Conservation (phyloP, 1,140 invertebrate species). For the Papilio xuthus region DNA sequence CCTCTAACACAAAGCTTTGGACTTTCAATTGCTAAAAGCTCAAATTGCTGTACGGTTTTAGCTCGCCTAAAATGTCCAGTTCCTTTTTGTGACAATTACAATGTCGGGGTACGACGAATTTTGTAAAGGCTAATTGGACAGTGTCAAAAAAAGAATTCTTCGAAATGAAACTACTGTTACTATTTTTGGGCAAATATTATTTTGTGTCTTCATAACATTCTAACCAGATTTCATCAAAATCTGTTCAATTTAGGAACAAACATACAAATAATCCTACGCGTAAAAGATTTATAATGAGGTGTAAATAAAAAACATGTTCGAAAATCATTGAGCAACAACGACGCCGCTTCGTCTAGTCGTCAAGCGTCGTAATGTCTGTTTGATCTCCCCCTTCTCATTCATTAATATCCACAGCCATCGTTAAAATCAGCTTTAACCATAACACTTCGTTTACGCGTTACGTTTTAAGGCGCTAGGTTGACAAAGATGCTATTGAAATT, state of each 20-base stretch:
- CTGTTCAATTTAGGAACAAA: too few species aligned
- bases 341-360: not conserved
- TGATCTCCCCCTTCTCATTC: not conserved
- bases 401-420: not conserved
- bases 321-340: not conserved
- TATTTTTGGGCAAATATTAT: not conserved
- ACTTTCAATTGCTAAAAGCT: slow-evolving; percentile 12
- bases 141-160: not conserved
- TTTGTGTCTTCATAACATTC: too few species aligned
- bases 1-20: slow-evolving; percentile 13
- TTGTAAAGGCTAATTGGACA: not conserved
- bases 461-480: not conserved
- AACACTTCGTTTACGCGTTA: not conserved
- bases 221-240: too few species aligned
- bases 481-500: not conserved
- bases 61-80: not conserved
- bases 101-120: not conserved
- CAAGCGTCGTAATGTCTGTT: not conserved
- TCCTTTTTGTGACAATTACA: slow-evolving; percentile 10
- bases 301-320: not conserved
- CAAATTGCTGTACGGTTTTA: not conserved
- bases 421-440: not conserved
- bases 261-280: too few species aligned
- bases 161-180: not conserved
- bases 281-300: not conserved